Conservation (phyloP, 2,888 invertebrate species). For the Hypena proboscidalis region DNA sequence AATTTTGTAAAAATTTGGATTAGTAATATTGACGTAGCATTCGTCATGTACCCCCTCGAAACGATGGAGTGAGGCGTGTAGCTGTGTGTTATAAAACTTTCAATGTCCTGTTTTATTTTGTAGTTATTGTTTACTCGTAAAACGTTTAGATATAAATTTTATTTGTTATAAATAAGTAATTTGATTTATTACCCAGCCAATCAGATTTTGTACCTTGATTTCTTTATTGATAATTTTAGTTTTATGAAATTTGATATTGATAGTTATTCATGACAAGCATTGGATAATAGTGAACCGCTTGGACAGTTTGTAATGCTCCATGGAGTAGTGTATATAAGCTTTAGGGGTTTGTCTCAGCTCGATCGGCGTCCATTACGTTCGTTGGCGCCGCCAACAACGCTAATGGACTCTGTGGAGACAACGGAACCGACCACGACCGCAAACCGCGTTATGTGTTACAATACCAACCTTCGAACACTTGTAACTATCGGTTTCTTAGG, state of each 20-base stretch:
- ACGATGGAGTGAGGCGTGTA: slow-evolving; percentile 74
- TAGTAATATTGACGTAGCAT: slow-evolving; percentile 67
- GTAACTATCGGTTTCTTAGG: slow-evolving; percentile 67
- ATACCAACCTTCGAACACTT: too few species aligned
- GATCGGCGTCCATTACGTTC: slow-evolving; percentile 75
- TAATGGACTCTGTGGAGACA: slow-evolving; percentile 68
- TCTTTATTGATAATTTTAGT: slow-evolving; percentile 77
- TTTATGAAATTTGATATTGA: slow-evolving; percentile 76
- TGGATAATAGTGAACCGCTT: slow-evolving; percentile 55
- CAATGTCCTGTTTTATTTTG: slow-evolving; percentile 84
- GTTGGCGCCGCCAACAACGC: slow-evolving; percentile 79
- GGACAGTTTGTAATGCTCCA: slow-evolving; percentile 50
- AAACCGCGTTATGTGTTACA: too few species aligned
- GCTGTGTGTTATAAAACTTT: slow-evolving; percentile 84
- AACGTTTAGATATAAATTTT: slow-evolving; percentile 83
- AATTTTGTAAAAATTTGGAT: slow-evolving; percentile 38
- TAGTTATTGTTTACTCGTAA: slow-evolving; percentile 83
- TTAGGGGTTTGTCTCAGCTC: slow-evolving; percentile 66
- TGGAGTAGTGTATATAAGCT: slow-evolving; percentile 65
- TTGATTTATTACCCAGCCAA: slow-evolving; percentile 74
- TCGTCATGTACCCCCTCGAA: slow-evolving; percentile 69
- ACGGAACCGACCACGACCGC: slow-evolving; percentile 45
- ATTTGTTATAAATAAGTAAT: slow-evolving; percentile 80
- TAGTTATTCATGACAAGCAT: slow-evolving; percentile 79
- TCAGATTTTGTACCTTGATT: slow-evolving; percentile 82